Base-by-base conservation (phyloP, 2,888 invertebrate species). In the Eulithis prunata region DNA sequence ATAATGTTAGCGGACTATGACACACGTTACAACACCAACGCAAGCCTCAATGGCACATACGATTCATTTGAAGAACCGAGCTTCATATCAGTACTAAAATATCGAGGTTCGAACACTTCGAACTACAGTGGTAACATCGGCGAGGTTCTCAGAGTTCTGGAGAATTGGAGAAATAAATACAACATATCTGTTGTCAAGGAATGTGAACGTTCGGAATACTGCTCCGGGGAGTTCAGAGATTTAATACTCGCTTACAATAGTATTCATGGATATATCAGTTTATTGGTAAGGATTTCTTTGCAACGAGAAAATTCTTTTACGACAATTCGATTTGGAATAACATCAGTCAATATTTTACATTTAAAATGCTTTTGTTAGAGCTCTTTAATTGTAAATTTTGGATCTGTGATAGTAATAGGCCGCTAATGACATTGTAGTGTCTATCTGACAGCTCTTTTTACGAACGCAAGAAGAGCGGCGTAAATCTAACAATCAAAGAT, bases 231-330 rank as follows among this genome's bases (percentile, higher is more conserved):
- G 61, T 90, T 95, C 63, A 87, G 94, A 62, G 94, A 95, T 70
- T 86, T 96, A 71, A 93, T 96, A 38, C 81, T 94, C 3, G 93
- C 93, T 0, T 97, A 97, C 84, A 94, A 95, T 64, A 91, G 94
- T 63, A 94, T 96, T 71, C 98, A 98, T 84, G 97, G 97, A 65
- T 97, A 97, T 86, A 94, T 97, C 72, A 96, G 97, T 65, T 91
- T 98, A 58, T 88, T 96, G 84, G 97, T 98, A 81, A 94, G 94
- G 88, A 32, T 59, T 57, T 46, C 14, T 41, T 12, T 54, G 57
- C 32, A 57, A n/a, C 52, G n/a, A 36, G 3, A 32, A 12, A 8
- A 47, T 36, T 49, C n/a, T 56, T 43, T 13, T 8, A 52, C 21
- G 63, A 11, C 13, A 61, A 55, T 41, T 57, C 14, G 43, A 62